Conservation (phyloP, 1,140 invertebrate genomes). For the Pseudomyrmex pallidus region DNA sequence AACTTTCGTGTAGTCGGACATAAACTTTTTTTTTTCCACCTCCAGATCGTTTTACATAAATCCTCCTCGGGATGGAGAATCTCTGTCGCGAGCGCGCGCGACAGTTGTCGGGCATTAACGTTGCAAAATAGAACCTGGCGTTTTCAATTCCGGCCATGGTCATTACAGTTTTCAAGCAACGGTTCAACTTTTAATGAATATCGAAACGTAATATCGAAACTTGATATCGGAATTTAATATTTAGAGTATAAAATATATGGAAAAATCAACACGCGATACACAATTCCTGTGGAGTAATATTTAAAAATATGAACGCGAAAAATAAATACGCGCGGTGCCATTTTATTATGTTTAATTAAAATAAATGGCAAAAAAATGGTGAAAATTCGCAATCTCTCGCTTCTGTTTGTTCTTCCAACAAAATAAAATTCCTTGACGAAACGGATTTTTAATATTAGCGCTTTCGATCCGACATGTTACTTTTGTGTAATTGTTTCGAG, state of each 20-base stretch:
- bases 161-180: constrained; percentile 12
- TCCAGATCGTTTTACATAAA: constrained; percentile 19
- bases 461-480: constrained; percentile 19
- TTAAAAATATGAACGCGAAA: not conserved
- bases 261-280: not conserved
- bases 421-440: not conserved
- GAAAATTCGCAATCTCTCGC: not conserved
- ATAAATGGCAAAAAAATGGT: not conserved
- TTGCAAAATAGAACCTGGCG: not conserved
- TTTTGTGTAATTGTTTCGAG: constrained; percentile 55
- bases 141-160: constrained; percentile 5
- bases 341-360: not conserved
- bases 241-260: not conserved
- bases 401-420: not conserved
- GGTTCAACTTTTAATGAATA: constrained; percentile 17
- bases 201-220: constrained; percentile 18
- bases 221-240: constrained; percentile 23
- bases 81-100: no score
- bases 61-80: not conserved
- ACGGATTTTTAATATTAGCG: constrained; percentile 10
- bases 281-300: constrained; percentile 9
- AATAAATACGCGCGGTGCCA: not conserved
- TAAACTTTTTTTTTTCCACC: not conserved
- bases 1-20: not conserved
- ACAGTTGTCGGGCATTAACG: not conserved